These are phyloP conservation scores for Stegodyphus dumicola DNA, from an alignment of 1,140 invertebrate species.

Conservation along the genomic window DNA sequence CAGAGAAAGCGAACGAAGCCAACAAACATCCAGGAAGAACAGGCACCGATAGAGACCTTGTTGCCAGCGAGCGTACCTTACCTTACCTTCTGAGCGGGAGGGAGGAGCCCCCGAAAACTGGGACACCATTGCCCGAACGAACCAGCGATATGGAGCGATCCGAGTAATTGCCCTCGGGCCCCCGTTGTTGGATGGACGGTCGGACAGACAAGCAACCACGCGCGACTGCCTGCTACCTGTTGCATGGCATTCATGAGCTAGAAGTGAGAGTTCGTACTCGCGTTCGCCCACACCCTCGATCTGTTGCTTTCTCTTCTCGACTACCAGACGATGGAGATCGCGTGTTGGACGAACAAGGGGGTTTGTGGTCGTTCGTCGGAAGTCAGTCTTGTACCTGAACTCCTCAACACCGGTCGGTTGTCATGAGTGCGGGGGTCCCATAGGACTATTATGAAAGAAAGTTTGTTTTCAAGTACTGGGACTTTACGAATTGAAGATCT, in stretches of 20 bases:
- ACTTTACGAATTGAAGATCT: too few relatives aligned
- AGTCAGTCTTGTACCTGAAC: slow-evolving; percentile 32
- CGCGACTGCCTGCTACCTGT: slow-evolving; percentile 21
- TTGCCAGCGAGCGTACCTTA: slow-evolving; percentile 11
- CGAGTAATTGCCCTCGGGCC: slow-evolving; percentile 28
- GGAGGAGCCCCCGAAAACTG: slow-evolving; percentile 53
- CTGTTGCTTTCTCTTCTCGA: slow-evolving; percentile 13
- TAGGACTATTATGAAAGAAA: too few relatives aligned
- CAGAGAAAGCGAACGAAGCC: neutral
- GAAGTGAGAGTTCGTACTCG: slow-evolving; percentile 41
- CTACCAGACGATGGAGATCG: slow-evolving; percentile 8
- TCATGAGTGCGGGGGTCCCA: neutral
- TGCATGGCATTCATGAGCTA: slow-evolving; percentile 17
- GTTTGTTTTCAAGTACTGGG: too few relatives aligned
- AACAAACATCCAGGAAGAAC: slow-evolving; percentile 15
- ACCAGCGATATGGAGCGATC: slow-evolving; percentile 59
- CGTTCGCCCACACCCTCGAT: slow-evolving; percentile 10
- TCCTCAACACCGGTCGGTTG: slow-evolving; percentile 1
- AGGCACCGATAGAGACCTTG: neutral
- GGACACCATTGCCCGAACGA: slow-evolving; percentile 46
- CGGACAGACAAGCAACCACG: slow-evolving; percentile 6
- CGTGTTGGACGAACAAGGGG: slow-evolving; percentile 21
- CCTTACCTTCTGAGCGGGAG: slow-evolving; percentile 23
- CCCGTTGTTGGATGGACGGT: slow-evolving; percentile 12
- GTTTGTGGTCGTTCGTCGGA: slow-evolving; percentile 37